Evolutionary conservation across 30 jellyfish, hydroid and myxozoan species (phyloP), one percentile per base, ranked within the genome.

Genomic region (Morbakka virulenta): DNA sequence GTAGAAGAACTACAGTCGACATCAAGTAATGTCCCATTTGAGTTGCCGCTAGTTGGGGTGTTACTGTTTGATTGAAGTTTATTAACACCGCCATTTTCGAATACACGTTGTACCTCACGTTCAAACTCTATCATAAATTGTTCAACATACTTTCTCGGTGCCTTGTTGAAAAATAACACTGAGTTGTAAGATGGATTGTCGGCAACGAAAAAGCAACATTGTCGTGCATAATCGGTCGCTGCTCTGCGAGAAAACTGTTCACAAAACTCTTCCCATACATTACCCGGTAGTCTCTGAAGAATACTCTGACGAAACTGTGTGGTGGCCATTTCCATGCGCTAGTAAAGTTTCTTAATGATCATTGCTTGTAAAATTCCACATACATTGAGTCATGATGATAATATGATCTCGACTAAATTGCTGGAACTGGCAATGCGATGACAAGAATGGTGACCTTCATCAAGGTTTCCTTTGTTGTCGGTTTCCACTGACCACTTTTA

Each of bases 171-270:
- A 72, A 91, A 85, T 11, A 93, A 20, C 9, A 86, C 50, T 28
- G 84, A 79, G 48, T 92, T 93, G n/a, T 76, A 69, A 6, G 62
- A n/a, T 14, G 77, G 49, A 34, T 85, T 74, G 48, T 80, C 96
- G 20, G 95, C 77, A 17, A 76, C 96, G 80, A 79, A 82, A 64
- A 67, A 80, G 48, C 76, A 82, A 35, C 96, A 92, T 53, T 79
- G 79, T 71, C 96, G 71, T 0, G 98, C 95, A 67, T 84, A 92
- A 28, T 92, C 98, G 1, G 80, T 77, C 0, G 98, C 98, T 0
- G 98, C 98, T 31, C 76, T 47, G 35, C 63, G 52, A 23, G 96
- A 93, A 69, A 84, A 86, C n/a, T 92, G 95, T 62, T 81, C 94
- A 52, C 96, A 92, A 35, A 85, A 80, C 23, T 80, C 96, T 35